Evolutionary conservation across 2,888 invertebrate genomes (phyloP).

Genomic region (Yponomeuta malinellus): DNA sequence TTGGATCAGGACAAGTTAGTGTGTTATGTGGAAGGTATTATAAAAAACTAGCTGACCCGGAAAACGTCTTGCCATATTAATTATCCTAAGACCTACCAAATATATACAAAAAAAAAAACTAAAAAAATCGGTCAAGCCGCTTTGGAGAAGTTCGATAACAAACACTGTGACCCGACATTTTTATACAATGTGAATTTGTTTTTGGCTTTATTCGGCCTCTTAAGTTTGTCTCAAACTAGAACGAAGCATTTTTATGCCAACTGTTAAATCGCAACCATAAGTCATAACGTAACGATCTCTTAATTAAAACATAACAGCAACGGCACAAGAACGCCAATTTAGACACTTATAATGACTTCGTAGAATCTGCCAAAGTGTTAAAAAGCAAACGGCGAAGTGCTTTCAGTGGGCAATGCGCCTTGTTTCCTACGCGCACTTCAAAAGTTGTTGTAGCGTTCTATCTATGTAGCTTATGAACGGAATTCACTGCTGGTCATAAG

Average conservation of each 20-base stretch:
- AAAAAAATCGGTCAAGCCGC: too few relatives aligned
- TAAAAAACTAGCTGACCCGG: not conserved
- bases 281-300: not conserved
- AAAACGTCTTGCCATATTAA: not conserved
- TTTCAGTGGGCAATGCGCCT: not conserved
- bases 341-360: not conserved
- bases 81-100: too few relatives aligned
- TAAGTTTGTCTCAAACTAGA: too few relatives aligned
- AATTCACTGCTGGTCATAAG: too few relatives aligned
- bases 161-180: too few relatives aligned
- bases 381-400: not conserved
- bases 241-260: too few relatives aligned
- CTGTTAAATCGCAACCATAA: not conserved
- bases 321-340: not conserved
- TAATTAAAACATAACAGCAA: constrained; percentile 16
- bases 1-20: too few relatives aligned
- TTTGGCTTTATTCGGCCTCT: too few relatives aligned
- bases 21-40: not conserved
- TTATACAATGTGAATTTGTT: too few relatives aligned
- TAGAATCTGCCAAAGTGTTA: not conserved
- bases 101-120: too few relatives aligned
- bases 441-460: not conserved
- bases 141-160: too few relatives aligned
- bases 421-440: not conserved
- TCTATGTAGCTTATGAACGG: too few relatives aligned